A percentile compares a stretch with the other conserved stretches of the same genome.
phyloP scores from a whole-genome alignment of 1,140 invertebrate species.

The Arion vulgaris region DNA sequence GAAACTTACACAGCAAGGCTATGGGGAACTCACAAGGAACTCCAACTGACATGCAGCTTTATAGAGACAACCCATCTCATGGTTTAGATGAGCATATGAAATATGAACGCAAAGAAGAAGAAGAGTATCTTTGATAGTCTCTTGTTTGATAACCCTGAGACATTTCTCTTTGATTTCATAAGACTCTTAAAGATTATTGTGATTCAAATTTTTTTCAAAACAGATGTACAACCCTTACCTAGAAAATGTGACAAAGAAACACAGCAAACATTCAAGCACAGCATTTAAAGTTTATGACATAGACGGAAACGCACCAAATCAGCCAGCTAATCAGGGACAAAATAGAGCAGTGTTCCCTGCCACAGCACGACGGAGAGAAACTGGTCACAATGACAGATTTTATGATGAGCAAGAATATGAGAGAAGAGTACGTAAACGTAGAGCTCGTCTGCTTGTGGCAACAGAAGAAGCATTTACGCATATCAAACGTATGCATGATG shows the following conservation, averaged over 20 bases:
- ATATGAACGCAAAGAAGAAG: no score
- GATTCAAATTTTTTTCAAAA: constrained; percentile 30
- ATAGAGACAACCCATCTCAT: no score
- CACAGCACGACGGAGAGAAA: constrained; percentile 79
- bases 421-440: constrained; percentile 89
- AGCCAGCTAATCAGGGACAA: constrained; percentile 61
- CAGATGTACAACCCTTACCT: constrained; percentile 97
- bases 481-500: constrained; percentile 81
- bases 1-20: no score
- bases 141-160: no score
- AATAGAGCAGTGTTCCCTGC: constrained; percentile 79
- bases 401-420: constrained; percentile 99
- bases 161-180: no score
- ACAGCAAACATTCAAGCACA: constrained; percentile 57
- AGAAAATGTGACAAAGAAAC: constrained; percentile 63
- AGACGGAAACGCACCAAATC: constrained; percentile 78
- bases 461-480: constrained; percentile 98
- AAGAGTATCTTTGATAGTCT: no score
- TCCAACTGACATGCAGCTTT: no score
- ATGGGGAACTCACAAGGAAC: no score
- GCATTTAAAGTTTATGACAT: constrained; percentile 98
- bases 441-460: constrained; percentile 89
- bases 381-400: constrained; percentile 93
- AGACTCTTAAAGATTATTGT: no score
- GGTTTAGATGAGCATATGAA: no score